Percentiles rank a stretch among this genome's conserved stretches.
These are phyloP conservation scores for Acanthoscelides obtectus DNA, from an alignment of 2,888 invertebrate species.

Conservation along the genomic window DNA sequence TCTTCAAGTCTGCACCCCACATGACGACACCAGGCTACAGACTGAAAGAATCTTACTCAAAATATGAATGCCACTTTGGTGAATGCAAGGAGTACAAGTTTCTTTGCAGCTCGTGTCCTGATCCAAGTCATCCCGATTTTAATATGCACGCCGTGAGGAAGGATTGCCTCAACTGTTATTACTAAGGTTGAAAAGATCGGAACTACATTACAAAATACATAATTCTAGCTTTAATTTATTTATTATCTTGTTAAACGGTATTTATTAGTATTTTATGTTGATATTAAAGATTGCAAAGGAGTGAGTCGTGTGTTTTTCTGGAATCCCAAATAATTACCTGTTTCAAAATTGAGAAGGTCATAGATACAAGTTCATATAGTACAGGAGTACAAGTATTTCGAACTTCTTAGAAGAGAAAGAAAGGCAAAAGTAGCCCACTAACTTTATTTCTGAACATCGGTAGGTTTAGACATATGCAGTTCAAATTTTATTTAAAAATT, in stretches of 20 bases:
- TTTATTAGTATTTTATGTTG: background rate
- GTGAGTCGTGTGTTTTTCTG: no score
- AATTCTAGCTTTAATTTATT: background rate
- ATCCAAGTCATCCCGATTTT: slow-evolving; percentile 20
- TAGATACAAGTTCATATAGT: no score
- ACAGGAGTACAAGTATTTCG: no score
- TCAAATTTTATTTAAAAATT: no score
- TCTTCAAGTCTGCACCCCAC: slow-evolving; percentile 18
- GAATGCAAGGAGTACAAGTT: slow-evolving; percentile 24
- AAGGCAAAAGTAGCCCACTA: no score
- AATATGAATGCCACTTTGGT: slow-evolving; percentile 25
- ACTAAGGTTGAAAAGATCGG: background rate
- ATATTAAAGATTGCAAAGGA: background rate
- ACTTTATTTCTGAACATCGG: no score
- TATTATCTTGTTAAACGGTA: background rate
- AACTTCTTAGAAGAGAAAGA: no score
- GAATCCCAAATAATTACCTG: no score
- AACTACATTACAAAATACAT: background rate
- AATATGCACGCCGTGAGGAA: slow-evolving; percentile 19
- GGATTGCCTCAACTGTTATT: slow-evolving; percentile 19
- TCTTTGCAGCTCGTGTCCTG: slow-evolving; percentile 24
- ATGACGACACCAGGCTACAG: slow-evolving; percentile 22
- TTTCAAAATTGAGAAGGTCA: no score
- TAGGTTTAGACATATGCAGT: no score
- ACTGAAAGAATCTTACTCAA: slow-evolving; percentile 18